phyloP scores from a whole-genome alignment of 2,888 invertebrate genomes.

The Hypomecis punctinalis region DNA sequence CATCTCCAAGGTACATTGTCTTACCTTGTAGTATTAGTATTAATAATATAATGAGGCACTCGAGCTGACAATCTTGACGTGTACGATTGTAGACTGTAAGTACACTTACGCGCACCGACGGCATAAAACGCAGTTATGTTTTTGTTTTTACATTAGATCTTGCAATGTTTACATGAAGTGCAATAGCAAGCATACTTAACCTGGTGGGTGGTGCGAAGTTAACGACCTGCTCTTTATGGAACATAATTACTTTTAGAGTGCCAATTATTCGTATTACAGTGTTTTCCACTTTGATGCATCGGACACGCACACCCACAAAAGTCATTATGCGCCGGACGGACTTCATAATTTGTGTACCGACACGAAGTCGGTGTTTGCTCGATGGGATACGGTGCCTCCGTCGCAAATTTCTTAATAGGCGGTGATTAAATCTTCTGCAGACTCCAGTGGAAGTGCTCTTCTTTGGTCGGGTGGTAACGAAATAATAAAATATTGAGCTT shows the following conservation, averaged over 20 bases:
- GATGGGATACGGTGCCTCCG: conserved; percentile 54
- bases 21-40: not conserved
- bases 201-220: conserved; percentile 47
- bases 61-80: not conserved
- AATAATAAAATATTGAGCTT: conserved; percentile 77
- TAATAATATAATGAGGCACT: conserved; percentile 1
- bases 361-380: conserved; percentile 53
- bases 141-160: not conserved
- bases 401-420: conserved; percentile 53
- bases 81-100: not conserved
- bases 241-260: conserved; percentile 62
- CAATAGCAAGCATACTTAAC: conserved; percentile 15
- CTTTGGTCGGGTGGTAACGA: conserved; percentile 61
- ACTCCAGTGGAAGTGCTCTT: conserved; percentile 55
- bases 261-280: conserved; percentile 60
- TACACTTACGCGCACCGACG: not conserved
- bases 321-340: conserved; percentile 35
- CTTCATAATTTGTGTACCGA: conserved; percentile 51
- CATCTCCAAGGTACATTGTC: conserved; percentile 14
- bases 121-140: not conserved
- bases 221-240: conserved; percentile 63
- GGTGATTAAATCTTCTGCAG: conserved; percentile 63
- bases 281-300: conserved; percentile 56
- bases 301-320: conserved; percentile 42
- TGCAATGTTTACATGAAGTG: not conserved